These are phyloP conservation scores for Montifringilla adamsi DNA, from an alignment of 2,113 vertebrate genomes.

Conservation along the genomic window DNA sequence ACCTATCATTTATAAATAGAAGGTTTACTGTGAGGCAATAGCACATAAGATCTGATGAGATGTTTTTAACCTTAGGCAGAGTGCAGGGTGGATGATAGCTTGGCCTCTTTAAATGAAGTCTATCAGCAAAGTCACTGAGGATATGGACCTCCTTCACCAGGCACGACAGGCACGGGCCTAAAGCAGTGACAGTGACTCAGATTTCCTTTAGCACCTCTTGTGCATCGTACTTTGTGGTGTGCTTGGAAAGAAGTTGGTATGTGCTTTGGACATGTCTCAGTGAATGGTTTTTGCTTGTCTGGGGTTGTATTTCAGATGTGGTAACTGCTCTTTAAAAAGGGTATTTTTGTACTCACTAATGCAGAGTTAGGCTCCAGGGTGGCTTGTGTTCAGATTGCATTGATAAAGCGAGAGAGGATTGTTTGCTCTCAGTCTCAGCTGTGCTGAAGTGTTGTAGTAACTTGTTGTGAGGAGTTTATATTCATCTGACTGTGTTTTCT, in stretches of 20 bases:
- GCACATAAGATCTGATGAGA: not conserved
- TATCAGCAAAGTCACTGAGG: not conserved
- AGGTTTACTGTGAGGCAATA: not conserved
- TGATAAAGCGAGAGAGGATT: not conserved
- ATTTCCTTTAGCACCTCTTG: not conserved
- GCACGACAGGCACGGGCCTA: not conserved
- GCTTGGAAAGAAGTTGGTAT: not conserved
- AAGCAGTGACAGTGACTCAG: not conserved
- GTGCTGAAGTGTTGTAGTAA: not conserved
- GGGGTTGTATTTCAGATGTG: not conserved
- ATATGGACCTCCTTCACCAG: not conserved
- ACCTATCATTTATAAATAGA: not conserved
- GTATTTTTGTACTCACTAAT: not conserved
- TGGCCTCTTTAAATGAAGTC: not conserved
- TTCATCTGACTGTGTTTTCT: not conserved
- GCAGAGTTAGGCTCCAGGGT: not conserved
- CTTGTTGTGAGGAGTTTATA: constrained; percentile 12
- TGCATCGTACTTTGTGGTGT: not conserved
- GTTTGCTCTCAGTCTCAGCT: constrained; percentile 8
- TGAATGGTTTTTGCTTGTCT: not conserved
- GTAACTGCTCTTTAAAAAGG: not conserved
- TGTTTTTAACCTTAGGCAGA: not conserved
- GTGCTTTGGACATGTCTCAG: not conserved
- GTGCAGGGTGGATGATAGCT: not conserved
- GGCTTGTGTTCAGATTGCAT: not conserved